Base-by-base conservation (phyloP, 2,797 vertebrate species). In the Geotrypetes seraphini region DNA sequence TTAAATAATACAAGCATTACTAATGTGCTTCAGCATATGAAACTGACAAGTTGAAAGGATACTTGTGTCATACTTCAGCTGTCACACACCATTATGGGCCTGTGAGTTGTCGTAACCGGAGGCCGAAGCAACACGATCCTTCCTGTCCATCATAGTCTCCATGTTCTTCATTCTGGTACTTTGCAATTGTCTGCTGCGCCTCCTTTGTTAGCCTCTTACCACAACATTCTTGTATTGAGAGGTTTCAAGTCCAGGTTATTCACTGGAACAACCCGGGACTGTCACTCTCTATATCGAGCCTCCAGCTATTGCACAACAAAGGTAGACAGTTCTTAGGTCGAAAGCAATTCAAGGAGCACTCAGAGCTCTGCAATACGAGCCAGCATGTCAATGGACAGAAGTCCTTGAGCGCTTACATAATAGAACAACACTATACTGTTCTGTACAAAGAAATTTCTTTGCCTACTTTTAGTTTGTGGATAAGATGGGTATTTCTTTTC, bases 161-260 rank as follows among this genome's bases (percentile, higher is more conserved):
- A 14, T 14, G n/a, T n/a, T 28, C n/a, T 14, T 15, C 23, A n/a
- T 19, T 14, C 12, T 4, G 14, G 7, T 12, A 14, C 14, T 1
- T 4, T 7, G 16, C 3, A 0, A 2, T 12, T 24, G 12, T 21
- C 19, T 6, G 0, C 12, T 18, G 28, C 1, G 6, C 8, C 1
- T 1, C 19, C 13, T 21, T 16, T 31, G 28, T 16, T 12, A 25
- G 5, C 4, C 1, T 31, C 22, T 28, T 6, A 44, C 6, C 6
- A 2, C 7, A 28, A 18, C 2, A n/a, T 25, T 8, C 1, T 12
- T 3, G 32, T 27, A 13, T 16, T 16, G 9, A n/a, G 28, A 5
- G 13, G 15, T 7, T 8, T 21, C 19, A 12, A 5, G 5, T 32
- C 12, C 11, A 5, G 10, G 16, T n/a, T 7, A 29, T 37, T 36